Evolutionary conservation across 2,113 vertebrate genomes (phyloP).

Genomic region (Neotragus moschatus): DNA sequence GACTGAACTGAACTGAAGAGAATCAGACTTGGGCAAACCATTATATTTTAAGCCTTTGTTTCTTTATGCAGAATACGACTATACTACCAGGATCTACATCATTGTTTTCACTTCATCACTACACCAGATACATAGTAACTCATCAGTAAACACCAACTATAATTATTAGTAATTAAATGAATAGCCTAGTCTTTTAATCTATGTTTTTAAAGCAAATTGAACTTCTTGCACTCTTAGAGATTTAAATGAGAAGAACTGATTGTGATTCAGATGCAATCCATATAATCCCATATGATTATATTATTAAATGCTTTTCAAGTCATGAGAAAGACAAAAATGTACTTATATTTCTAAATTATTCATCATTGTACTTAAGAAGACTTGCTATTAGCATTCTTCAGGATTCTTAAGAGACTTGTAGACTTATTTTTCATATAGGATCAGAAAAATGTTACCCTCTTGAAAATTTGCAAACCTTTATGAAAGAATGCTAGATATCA

Average conservation of each 20-base stretch:
- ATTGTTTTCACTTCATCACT: not conserved
- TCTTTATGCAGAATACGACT: not conserved
- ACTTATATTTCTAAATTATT: not conserved
- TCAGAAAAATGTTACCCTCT: not conserved
- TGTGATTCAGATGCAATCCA: not conserved
- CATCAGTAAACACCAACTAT: not conserved
- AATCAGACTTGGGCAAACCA: not conserved
- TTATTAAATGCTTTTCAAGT: constrained; percentile 22
- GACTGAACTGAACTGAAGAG: too few species aligned
- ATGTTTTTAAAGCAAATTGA: not conserved
- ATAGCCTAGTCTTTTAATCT: not conserved
- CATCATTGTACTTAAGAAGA: not conserved
- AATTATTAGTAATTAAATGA: not conserved
- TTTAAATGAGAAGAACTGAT: not conserved
- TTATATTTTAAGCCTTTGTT: not conserved
- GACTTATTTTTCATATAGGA: not conserved
- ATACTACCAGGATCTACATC: not conserved
- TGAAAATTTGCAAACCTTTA: not conserved
- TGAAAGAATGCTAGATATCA: not conserved
- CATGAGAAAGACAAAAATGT: constrained; percentile 15
- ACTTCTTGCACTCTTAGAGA: not conserved
- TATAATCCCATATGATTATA: not conserved
- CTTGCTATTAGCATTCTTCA: constrained; percentile 17
- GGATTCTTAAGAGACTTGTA: not conserved
- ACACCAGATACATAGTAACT: not conserved